Evolutionary conservation across 2,888 invertebrate genomes (phyloP).

Genomic region (Ophion costatus): DNA sequence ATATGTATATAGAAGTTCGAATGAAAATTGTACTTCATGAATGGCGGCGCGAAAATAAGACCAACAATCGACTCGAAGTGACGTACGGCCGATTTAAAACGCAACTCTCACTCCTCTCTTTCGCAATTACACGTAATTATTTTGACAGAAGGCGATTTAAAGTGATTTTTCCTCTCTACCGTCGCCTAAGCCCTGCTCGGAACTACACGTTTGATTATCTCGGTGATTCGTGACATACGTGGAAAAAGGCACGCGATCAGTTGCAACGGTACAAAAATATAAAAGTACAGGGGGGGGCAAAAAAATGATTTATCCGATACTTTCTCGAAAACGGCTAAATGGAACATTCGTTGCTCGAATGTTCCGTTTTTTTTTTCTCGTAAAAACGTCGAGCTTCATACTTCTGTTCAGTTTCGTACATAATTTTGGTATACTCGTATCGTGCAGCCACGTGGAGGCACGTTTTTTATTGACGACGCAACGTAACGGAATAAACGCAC

Average conservation of each 20-base stretch:
- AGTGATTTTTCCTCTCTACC: neutral
- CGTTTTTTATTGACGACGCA: constrained; percentile 47
- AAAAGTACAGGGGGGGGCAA: constrained; percentile 64
- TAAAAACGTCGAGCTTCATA: constrained; percentile 23
- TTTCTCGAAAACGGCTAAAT: constrained; percentile 9
- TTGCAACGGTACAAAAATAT: constrained; percentile 78
- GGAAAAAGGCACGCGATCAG: constrained; percentile 76
- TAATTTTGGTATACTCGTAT: constrained; percentile 49
- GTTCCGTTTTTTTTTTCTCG: constrained; percentile 11
- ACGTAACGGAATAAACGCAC: constrained; percentile 1
- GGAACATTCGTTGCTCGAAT: constrained; percentile 50
- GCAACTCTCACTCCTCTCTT: neutral
- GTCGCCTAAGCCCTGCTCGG: neutral
- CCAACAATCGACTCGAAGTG: too few relatives aligned
- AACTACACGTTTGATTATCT: constrained; percentile 41
- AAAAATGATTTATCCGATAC: constrained; percentile 71
- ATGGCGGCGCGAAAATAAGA: neutral
- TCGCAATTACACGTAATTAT: neutral
- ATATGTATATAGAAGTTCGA: too few relatives aligned
- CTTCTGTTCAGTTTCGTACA: constrained; percentile 22
- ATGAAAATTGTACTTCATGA: constrained; percentile 8
- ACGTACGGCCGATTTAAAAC: too few relatives aligned
- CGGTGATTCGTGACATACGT: constrained; percentile 24
- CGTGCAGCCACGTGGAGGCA: constrained; percentile 69
- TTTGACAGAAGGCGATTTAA: neutral